phyloP scores from a whole-genome alignment of 2,797 vertebrate genomes.

The Furcifer pardalis region DNA sequence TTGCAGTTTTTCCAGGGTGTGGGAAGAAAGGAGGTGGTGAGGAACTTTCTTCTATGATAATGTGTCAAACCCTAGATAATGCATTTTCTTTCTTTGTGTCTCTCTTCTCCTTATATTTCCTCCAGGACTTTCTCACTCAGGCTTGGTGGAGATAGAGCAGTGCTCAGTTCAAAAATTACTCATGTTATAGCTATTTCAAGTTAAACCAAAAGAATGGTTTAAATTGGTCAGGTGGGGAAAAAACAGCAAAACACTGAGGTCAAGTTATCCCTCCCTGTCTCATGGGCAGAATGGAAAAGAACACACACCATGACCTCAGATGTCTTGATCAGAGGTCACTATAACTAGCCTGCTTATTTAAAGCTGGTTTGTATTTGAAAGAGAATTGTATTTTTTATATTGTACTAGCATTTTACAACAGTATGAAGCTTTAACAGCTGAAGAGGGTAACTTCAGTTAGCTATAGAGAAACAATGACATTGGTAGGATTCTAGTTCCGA shows the following conservation, averaged over 20 bases:
- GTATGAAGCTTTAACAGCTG: background rate
- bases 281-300: slow-evolving; percentile 31
- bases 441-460: too few relatives aligned
- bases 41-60: background rate
- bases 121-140: slow-evolving; percentile 33
- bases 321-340: slow-evolving; percentile 4
- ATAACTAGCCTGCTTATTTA: background rate
- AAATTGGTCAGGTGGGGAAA: slow-evolving; percentile 37
- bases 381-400: background rate
- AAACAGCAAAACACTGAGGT: slow-evolving; percentile 39
- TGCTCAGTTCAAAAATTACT: slow-evolving; percentile 47
- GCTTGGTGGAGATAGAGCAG: slow-evolving; percentile 16
- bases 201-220: slow-evolving; percentile 40
- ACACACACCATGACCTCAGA: slow-evolving; percentile 32
- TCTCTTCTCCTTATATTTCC: slow-evolving; percentile 41
- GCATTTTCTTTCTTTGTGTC: slow-evolving; percentile 53
- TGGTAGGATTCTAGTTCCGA: too few relatives aligned
- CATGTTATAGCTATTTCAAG: slow-evolving; percentile 45
- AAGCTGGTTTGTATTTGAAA: background rate
- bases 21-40: background rate
- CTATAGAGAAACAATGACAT: too few relatives aligned
- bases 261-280: slow-evolving; percentile 46
- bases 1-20: background rate
- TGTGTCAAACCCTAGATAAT: slow-evolving; percentile 46
- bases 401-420: slow-evolving; percentile 7